phyloP scores from a whole-genome alignment of 2,113 vertebrate species.

The Oreochromis spilurus region DNA sequence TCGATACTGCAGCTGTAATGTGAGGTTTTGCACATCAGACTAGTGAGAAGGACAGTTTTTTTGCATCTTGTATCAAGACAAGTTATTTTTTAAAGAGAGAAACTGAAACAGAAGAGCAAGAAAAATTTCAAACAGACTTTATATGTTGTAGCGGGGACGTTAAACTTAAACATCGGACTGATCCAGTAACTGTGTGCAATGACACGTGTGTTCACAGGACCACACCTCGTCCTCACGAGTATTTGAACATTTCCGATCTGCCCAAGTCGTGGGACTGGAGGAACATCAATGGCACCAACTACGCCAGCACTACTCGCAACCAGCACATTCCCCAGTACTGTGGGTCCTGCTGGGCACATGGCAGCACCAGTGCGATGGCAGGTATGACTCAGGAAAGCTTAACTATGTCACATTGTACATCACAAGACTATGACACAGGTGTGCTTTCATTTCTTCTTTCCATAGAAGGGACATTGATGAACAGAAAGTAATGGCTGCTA shows the following conservation, averaged over 20 bases:
- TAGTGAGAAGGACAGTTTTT: background rate
- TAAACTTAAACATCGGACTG: background rate
- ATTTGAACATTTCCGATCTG: constrained; percentile 68
- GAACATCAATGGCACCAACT: constrained; percentile 82
- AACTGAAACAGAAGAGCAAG: background rate
- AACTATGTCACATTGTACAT: background rate
- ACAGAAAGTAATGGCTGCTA: background rate
- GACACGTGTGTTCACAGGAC: constrained; percentile 43
- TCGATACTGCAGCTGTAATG: background rate
- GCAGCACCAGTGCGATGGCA: constrained; percentile 92
- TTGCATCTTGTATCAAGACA: background rate
- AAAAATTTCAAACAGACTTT: background rate
- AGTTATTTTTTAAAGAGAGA: background rate
- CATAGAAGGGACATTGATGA: background rate
- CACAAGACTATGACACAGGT: background rate
- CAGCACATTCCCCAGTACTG: constrained; percentile 99
- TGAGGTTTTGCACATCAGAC: background rate
- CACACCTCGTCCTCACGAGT: constrained; percentile 81
- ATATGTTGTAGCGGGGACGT: background rate
- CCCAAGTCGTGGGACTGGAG: constrained; percentile 92
- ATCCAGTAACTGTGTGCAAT: background rate
- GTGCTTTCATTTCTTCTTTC: background rate
- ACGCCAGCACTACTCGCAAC: constrained; percentile 86
- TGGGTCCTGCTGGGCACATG: constrained; percentile 96
- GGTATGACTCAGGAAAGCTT: constrained; percentile 60